Base-by-base conservation (phyloP, 2,888 invertebrate genomes). In the Oscheius sp. region DNA sequence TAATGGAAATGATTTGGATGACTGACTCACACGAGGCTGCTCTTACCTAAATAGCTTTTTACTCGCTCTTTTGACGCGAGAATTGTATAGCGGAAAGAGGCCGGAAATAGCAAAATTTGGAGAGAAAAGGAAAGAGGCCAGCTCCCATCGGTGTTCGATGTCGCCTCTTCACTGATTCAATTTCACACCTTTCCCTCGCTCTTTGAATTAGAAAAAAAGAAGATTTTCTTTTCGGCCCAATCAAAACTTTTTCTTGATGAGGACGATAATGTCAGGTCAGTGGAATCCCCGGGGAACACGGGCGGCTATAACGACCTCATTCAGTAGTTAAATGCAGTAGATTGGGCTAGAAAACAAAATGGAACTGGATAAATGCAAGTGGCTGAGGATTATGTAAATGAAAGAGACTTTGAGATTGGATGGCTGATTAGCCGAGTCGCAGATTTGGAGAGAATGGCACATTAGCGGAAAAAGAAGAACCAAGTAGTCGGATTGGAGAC, bases 251-350 rank as follows among this genome's bases (percentile, higher is more conserved):
- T 29, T 29, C 25, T 58, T 46, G 43, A 45, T 46, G 63, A 43
- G 43, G 25, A 63, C 63, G 63, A 63, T 63, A 63, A 63, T 45
- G 63, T 63, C 63, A 63, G 63, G 63, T 63, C 63, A 9, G 21
- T 23, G 23, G 45, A 18, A 12, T 18, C 43, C 63, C 45, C 63
- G 63, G 63, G 25, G 63, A 45, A 18, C 63, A 2, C 29, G 29
- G 41, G 9, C 27, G 45, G 63, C 18, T 45, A 63, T 63, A 63
- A 63, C 63, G 63, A 63, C 46, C 45, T 63, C 63, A 45, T 58
- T 58, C n/a, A 16, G 58, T 58, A 27, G 58, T 58, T 58, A 16
- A 58, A 58, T 27, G 58, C 27, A 25, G 49, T 35, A 35, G 35
- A 35, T 35, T 35, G 35, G 35, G 35, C 35, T 9, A 35, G 35